These are phyloP conservation scores for Stenopsyche tienmushanensis DNA, from an alignment of 1,140 invertebrate species.

Conservation along the genomic window DNA sequence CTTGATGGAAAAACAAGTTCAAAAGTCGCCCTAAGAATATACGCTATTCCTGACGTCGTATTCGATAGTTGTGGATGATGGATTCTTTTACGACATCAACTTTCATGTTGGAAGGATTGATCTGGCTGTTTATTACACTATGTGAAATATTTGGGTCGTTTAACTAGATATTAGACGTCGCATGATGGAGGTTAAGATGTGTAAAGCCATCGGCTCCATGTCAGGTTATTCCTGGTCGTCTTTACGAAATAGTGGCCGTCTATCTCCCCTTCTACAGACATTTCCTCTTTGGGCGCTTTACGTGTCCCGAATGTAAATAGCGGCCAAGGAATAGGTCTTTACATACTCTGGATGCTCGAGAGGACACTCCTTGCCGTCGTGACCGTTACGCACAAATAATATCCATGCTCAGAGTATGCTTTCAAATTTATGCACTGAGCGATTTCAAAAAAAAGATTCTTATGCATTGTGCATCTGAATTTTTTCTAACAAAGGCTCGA, in stretches of 20 bases:
- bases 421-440: background rate
- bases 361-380: background rate
- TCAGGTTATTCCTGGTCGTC: background rate
- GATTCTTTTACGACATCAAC: too few relatives aligned
- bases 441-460: background rate
- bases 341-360: background rate
- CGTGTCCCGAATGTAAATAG: background rate
- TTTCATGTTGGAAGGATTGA: too few relatives aligned
- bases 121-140: too few relatives aligned
- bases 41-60: too few relatives aligned
- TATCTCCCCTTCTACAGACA: background rate
- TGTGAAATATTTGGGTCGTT: too few relatives aligned
- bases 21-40: too few relatives aligned
- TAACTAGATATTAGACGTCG: background rate
- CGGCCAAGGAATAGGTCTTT: background rate
- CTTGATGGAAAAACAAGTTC: too few relatives aligned
- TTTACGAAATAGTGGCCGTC: background rate
- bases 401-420: background rate
- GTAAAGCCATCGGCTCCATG: background rate
- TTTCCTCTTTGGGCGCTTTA: conserved; percentile 3
- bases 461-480: background rate
- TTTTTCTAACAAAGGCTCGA: background rate
- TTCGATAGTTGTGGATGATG: too few relatives aligned
- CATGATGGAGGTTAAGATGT: background rate
- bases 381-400: background rate